Percentiles rank a stretch among this genome's conserved stretches.
phyloP scores from a whole-genome alignment of 2,888 invertebrate species.

The Caenorhabditis sp. region DNA sequence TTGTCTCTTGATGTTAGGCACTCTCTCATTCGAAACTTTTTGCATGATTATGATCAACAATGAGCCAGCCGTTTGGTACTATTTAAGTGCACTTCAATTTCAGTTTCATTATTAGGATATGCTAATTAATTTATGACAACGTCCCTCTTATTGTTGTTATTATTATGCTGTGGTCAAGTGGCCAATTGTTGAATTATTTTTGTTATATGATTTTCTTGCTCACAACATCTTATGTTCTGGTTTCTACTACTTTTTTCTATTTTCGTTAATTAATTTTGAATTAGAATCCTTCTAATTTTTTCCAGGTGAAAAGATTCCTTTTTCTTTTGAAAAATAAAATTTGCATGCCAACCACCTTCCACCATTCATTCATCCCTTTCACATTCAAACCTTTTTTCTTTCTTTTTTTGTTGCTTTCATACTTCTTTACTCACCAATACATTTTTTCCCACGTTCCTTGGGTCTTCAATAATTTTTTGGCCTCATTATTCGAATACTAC shows the following conservation, averaged over 20 bases:
- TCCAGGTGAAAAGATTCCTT: not conserved
- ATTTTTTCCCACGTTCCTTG: not conserved
- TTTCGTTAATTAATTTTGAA: not conserved
- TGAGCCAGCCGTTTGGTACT: constrained; percentile 16
- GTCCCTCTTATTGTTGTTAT: too few relatives aligned
- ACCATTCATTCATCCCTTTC: not conserved
- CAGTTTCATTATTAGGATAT: not conserved
- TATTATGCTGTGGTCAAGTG: not conserved
- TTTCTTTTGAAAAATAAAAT: not conserved
- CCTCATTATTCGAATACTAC: not conserved
- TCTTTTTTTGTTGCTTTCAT: not conserved
- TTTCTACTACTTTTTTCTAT: not conserved
- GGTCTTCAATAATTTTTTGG: not conserved
- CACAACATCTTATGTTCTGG: too few relatives aligned
- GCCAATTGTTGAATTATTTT: not conserved
- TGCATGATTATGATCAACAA: not conserved
- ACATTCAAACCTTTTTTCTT: not conserved
- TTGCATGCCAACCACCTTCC: not conserved
- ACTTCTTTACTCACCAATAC: not conserved
- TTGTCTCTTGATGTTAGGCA: not conserved
- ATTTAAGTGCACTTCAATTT: constrained; percentile 28
- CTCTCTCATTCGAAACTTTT: not conserved
- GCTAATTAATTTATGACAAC: not conserved
- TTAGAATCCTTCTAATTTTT: not conserved
- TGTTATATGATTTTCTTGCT: not conserved